Evolutionary conservation across 2,113 vertebrate genomes (phyloP).

Genomic region (Hirundichthys speculiger): DNA sequence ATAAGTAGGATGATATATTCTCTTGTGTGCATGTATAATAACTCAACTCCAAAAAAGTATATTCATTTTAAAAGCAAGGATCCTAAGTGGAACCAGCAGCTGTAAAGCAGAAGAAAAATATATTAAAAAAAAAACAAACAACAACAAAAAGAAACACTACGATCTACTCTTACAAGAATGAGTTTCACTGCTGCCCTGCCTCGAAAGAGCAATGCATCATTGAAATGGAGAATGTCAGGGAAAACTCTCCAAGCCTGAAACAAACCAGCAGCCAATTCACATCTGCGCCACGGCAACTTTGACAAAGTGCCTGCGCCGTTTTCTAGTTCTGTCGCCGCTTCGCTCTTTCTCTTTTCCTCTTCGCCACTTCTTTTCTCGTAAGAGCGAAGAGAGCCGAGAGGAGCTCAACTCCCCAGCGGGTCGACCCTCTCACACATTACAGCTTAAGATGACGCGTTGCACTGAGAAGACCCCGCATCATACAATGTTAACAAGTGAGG

Average conservation of each 20-base stretch:
- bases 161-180: conserved; percentile 38
- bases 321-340: conserved; percentile 18
- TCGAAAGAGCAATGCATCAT: conserved; percentile 50
- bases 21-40: conserved; percentile 3
- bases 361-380: conserved; percentile 45
- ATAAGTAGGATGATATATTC: conserved; percentile 22
- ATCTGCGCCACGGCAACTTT: conserved; percentile 33
- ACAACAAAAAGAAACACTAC: not conserved
- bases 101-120: conserved; percentile 2
- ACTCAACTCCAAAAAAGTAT: not conserved
- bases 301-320: conserved; percentile 31
- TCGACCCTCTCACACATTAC: conserved; percentile 63
- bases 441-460: conserved; percentile 37
- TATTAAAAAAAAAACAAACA: not conserved
- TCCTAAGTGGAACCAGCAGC: conserved; percentile 36
- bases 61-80: conserved; percentile 33
- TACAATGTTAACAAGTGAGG: conserved; percentile 63
- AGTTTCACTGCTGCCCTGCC: conserved; percentile 32
- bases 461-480: conserved; percentile 45
- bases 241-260: conserved; percentile 43
- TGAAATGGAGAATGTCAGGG: conserved; percentile 36
- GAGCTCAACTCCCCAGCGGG: conserved; percentile 45
- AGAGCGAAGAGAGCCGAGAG: conserved; percentile 36
- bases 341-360: conserved; percentile 8
- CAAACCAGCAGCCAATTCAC: conserved; percentile 40